These are phyloP conservation scores for Lindbergichthys nudifrons DNA, from an alignment of 2,797 vertebrate genomes.

Conservation along the genomic window DNA sequence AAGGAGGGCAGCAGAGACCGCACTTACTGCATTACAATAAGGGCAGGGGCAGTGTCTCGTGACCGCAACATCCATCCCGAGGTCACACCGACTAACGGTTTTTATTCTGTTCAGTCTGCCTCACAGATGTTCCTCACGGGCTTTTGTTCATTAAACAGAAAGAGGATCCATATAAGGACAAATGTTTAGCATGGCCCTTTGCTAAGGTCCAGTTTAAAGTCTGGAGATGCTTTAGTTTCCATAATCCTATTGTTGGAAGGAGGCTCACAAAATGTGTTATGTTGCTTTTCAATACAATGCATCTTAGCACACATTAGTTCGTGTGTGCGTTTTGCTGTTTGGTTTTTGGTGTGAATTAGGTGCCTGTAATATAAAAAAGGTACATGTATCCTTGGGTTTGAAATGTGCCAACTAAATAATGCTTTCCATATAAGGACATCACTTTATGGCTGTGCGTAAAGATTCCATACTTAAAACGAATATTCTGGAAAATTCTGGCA, in stretches of 20 bases:
- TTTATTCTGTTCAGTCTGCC: background rate
- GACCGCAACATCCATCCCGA: background rate
- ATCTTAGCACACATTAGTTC: background rate
- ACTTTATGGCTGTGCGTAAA: background rate
- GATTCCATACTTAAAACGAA: background rate
- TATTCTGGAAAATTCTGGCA: background rate
- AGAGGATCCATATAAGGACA: background rate
- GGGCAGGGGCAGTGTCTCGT: accelerated
- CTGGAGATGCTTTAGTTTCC: background rate
- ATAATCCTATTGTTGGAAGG: background rate
- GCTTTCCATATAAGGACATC: background rate
- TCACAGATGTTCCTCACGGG: background rate
- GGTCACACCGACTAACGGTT: background rate
- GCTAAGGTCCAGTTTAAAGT: background rate
- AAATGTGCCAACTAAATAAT: background rate
- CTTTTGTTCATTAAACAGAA: background rate
- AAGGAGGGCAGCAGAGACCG: slow-evolving; percentile 75
- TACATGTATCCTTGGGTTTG: background rate
- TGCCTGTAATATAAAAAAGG: background rate
- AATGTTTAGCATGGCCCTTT: too few species aligned
- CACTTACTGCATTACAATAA: accelerated
- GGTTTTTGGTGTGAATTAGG: background rate
- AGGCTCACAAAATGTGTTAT: background rate
- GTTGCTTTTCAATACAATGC: background rate
- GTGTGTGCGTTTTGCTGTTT: background rate